A percentile compares a stretch with the other conserved stretches of the same genome.
Conservation (phyloP, 1,140 invertebrate species). For the Nasonia vitripennis region DNA sequence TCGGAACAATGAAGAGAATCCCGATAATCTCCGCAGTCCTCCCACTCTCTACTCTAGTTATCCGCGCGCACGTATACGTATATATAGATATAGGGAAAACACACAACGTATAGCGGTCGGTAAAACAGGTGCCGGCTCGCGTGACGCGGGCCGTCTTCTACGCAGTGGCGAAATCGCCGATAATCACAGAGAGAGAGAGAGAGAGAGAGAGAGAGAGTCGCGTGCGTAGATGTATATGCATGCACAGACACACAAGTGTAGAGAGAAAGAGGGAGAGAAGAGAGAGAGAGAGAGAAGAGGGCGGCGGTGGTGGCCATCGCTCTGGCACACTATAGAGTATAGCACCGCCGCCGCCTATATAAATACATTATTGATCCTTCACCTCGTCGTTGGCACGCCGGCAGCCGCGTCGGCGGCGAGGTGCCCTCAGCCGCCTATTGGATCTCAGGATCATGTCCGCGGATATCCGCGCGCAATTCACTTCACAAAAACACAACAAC, state of each 20-base stretch:
- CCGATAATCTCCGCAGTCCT: background rate
- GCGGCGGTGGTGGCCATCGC: background rate
- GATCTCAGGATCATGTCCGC: conserved; percentile 25
- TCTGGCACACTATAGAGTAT: background rate
- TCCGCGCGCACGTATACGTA: background rate
- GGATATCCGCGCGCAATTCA: background rate
- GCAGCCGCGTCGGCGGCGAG: background rate
- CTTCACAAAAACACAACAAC: too few relatives aligned
- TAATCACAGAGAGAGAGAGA: background rate
- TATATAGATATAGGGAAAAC: background rate
- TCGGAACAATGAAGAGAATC: background rate
- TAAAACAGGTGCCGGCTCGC: conserved; percentile 1
- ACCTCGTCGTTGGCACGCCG: conserved; percentile 17
- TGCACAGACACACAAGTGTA: background rate
- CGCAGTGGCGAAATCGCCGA: conserved; percentile 20
- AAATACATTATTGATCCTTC: conserved; percentile 34
- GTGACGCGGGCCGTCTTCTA: background rate
- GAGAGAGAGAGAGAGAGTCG: background rate
- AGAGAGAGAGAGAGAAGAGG: background rate
- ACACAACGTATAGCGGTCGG: background rate
- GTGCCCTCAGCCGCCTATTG: conserved; percentile 6
- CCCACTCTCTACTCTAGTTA: background rate
- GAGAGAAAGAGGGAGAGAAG: background rate
- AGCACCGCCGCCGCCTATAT: conserved; percentile 6
- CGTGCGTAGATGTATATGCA: background rate